Evolutionary conservation across 2,888 invertebrate species (phyloP), one percentile per base, ranked within the genome.

Genomic region (Drosophila nigritarsus): DNA sequence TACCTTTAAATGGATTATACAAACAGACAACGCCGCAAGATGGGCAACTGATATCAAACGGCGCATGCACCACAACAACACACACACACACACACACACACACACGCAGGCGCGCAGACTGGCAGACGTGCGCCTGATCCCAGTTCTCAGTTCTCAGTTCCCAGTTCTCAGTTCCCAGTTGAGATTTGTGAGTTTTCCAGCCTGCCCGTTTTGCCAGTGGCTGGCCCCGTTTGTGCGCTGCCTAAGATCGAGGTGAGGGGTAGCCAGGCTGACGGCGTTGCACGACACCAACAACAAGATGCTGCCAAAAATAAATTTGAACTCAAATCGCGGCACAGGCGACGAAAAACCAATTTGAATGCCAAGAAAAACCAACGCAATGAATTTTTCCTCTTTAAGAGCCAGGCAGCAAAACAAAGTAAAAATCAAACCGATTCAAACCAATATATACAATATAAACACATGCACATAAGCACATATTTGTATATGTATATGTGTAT

Each of bases 1-100:
- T 89, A 85, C 89, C 85, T 89, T 87, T 83, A 87, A 87, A 89
- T 85, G 84, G 89, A 84, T 87, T 89, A 89, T 65, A 89, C 82
- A 89, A 89, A 87, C 87, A 89, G 51, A 69, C 49, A 59, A 34
- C 53, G 59, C 30, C 24, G 34, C 51, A 27, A 63, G 56, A 64
- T 60, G 63, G 69, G 65, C 63, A 61, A 50, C 62, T 79, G 78
- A 67, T 78, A 80, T 78, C 71, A 66, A 63, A 63, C 58, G 50
- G 71, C 65, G 68, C 71, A 75, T 67, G 66, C 80, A 66, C 71
- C 64, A 27, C 36, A 54, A 24, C 36, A 24, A 36, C 51, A 45
- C 30, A 65, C 29, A 82, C 62, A 59, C 32, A 65, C 53, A 72
- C 53, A 64, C 51, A 36, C 7, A 27, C 20, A 42, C 62, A 65